Base-by-base conservation (phyloP, 2,888 invertebrate genomes). In the Junonia oenone region DNA sequence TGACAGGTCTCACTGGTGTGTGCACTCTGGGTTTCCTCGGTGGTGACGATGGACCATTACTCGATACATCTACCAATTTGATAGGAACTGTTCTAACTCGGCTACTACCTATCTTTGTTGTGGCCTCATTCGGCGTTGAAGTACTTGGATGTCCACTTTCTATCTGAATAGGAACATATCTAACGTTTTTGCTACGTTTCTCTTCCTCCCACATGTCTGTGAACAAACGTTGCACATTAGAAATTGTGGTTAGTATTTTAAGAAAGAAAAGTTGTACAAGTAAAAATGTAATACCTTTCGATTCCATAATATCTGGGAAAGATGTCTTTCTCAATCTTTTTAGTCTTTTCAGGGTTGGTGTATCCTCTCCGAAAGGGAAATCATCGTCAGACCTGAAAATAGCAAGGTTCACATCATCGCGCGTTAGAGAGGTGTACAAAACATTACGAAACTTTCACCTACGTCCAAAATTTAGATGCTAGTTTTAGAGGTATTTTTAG, bases 381-480 rank as follows among this genome's bases (percentile, higher is more conserved):
- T 85, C 87, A 70, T 86, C 88, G 59, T 86, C 81, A 55, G 68
- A 69, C 71, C 90, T 90, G 76, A 48, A 83, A 87, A 64, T 62
- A 62, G 71, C 29, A 22, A 57, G 14, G 31, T 51, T 51, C 50
- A 54, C 59, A n/a, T 13, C 6, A 26, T 26, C 19, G 33, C 19
- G 49, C 11, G 45, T 37, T n/a, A 29, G 27, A 43, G 14, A 40
- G 45, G 11, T 15, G 11, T 19, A 13, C 38, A 3, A 37, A 6
- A 33, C n/a, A 45, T 14, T 9, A 49, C 1, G 26, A 29, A 33
- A 26, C 35, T 13, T 22, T 52, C 56, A 76, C 84, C 61, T 66
- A 87, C 86, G 81, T 74, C 87, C 87, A 90, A 71, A 88, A 89
- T 63, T 74, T 86, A 9, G 78, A 72, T 9, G 90, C 90, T 33